Evolutionary conservation across 1,140 invertebrate species (phyloP), one percentile per base, ranked within the genome.

Genomic region (Drosophila kanapiae): DNA sequence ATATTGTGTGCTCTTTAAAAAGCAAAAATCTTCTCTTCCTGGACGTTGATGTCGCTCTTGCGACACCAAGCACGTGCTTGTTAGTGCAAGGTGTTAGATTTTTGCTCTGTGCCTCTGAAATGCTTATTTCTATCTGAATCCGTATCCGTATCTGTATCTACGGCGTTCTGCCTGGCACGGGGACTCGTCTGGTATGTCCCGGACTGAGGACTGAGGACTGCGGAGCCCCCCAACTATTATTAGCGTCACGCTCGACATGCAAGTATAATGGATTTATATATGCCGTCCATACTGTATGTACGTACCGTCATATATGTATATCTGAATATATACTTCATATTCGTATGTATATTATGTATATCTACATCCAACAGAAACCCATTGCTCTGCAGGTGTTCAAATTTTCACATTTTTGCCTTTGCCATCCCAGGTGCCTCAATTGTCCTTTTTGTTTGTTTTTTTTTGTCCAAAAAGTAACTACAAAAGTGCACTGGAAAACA

Each of bases 211-310:
- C 23, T 48, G 56, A 40, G 62, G 67, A 54, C 38, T 47, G 35
- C 27, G 56, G 49, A 43, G 14, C 31, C 31, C 65, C 43, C 37
- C 59, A 77, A 71, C 84, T 88, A 88, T 88, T 88, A 90, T 88
- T 90, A 88, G 85, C 69, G 80, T 62, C 84, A 88, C 84, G 84
- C 84, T 88, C 68, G 74, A 71, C 77, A 81, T 84, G 84, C 84
- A 48, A 84, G 75, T 76, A 53, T 35, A 65, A 62, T 62, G 65
- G 59, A 72, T 51, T 60, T 58, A 31, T 59, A 72, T 42, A 60
- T 59, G 47, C 11, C 67, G 16, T 53, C 29, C 42, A 51, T 58
- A 38, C 31, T 37, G 31, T 70, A 31, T 53, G 16, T 57, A 64
- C 42, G 7, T 61, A 37, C 14, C 62, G 58, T 18, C n/a, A 67